Percentiles rank a stretch among this genome's conserved stretches.
These are phyloP conservation scores for Puntigrus tetrazona DNA, from an alignment of 2,113 vertebrate species.

Conservation along the genomic window DNA sequence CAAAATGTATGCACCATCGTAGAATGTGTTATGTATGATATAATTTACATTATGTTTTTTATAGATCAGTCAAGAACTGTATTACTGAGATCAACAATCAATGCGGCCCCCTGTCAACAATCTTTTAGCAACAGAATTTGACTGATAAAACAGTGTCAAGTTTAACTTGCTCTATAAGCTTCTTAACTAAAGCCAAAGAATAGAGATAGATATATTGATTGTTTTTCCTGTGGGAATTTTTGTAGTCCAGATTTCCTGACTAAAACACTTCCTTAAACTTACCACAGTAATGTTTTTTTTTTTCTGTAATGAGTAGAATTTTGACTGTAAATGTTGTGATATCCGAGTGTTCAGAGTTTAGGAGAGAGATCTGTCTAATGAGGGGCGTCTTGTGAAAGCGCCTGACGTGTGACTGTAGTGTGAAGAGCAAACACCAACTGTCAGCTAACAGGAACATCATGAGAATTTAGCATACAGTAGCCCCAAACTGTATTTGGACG, in stretches of 20 bases:
- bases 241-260: neutral
- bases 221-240: neutral
- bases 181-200: neutral
- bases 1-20: conserved; percentile 21
- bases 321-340: conserved; percentile 3
- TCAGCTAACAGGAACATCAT: conserved; percentile 37
- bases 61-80: neutral
- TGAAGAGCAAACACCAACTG: conserved; percentile 39
- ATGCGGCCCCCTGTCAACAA: neutral
- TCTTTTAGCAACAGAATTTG: neutral
- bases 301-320: conserved; percentile 5
- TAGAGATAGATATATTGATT: neutral
- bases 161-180: neutral
- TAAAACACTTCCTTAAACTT: neutral
- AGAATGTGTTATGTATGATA: conserved; percentile 25
- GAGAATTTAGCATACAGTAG: conserved; percentile 28
- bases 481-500: neutral
- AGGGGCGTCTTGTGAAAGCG: conserved; percentile 31
- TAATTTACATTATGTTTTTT: conserved; percentile 11
- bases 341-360: neutral
- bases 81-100: neutral
- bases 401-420: conserved; percentile 31
- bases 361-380: conserved; percentile 28
- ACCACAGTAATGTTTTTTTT: conserved; percentile 17
- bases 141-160: neutral